Base-by-base conservation (phyloP, 2,888 invertebrate genomes). In the Acanthococcus lagerstroemiae region DNA sequence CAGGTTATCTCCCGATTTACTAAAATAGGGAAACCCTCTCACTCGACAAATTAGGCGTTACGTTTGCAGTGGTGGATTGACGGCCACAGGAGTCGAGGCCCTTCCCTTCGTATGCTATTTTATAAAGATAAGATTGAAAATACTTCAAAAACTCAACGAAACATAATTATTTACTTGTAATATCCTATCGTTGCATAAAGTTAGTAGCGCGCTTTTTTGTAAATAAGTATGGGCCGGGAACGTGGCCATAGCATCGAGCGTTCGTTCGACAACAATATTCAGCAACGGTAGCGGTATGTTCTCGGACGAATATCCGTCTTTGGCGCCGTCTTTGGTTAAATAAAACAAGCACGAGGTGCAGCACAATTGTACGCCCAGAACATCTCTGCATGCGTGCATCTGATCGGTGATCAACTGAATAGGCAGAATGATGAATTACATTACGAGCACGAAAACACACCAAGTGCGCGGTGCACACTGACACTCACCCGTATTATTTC, bases 311-410 rank as follows among this genome's bases (percentile, higher is more conserved):
- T 84, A 74, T 70, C 84, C 83, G 37, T 61, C 52, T 6, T 4
- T 7, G 27, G 12, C 24, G 15, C 61, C 61, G 21, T 82, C 83
- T 71, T 84, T 82, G 0, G 85, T 84, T 60, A 87, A 78, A 75
- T 86, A 87, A 74, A 87, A 87, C 21, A 87, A 78, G 73, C 86
- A 87, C 19, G 87, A 87, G 3, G 87, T 87, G 15, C 84, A 85
- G 15, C 86, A 85, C 81, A 87, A 83, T 75, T 86, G 86, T 21
- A 87, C 83, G 17, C 83, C 82, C 70, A 84, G 81, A 70, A 79
- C 78, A 54, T 77, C 76, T 4, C 79, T 77, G 74, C 83, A 81
- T 21, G 75, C 74, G 69, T 74, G 74, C 80, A 80, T 80, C n/a
- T 73, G 74, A 57, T 70, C 70, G 25, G 74, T 67, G 15, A 75